Base-by-base conservation (phyloP, 2,888 invertebrate genomes). In the Chloromyia formosa region DNA sequence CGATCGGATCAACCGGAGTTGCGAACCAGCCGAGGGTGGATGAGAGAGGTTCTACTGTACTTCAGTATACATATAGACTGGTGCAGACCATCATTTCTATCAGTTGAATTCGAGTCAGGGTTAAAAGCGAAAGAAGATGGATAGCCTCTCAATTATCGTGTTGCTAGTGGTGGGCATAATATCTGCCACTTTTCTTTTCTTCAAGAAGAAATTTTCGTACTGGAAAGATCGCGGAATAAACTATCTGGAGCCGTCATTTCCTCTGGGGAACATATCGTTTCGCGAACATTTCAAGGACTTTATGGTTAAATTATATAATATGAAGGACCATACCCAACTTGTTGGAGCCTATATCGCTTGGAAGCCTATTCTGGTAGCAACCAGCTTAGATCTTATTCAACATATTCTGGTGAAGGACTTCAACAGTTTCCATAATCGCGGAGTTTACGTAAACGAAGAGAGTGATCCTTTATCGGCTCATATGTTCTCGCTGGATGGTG, bases 181-280 rank as follows among this genome's bases (percentile, higher is more conserved):
- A 2, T 49, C 49, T 12, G 12, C 49, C 2, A 49, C 12, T 49
- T 49, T 7, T 49, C 3, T 49, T 49, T 49, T 49, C 49, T 73
- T 77, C 12, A 75, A 75, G 45, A 27, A 60, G n/a, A 71, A 73
- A 68, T 78, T 64, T 42, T 61, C 60, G 9, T 49, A 53, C 23
- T 90, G 90, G 90, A 81, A 84, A 45, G 84, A 82, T 75, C 86
- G 83, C 78, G 87, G 87, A 10, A 87, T 90, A 1, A 81, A 84
- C 0, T 87, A 88, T 12, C 86, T 88, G 0, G 81, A 56, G 7
- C 73, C 73, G n/a, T 14, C 12, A 2, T 66, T 75, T 14, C 72
- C 73, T 9, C 53, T 42, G 53, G 75, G 75, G 14, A 79, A 81
- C 74, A 18, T 71, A 35, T 16, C 27, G 1, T 9, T 7, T 4